Evolutionary conservation across 2,888 invertebrate species (phyloP).

Genomic region (Mactromeris polynyma): DNA sequence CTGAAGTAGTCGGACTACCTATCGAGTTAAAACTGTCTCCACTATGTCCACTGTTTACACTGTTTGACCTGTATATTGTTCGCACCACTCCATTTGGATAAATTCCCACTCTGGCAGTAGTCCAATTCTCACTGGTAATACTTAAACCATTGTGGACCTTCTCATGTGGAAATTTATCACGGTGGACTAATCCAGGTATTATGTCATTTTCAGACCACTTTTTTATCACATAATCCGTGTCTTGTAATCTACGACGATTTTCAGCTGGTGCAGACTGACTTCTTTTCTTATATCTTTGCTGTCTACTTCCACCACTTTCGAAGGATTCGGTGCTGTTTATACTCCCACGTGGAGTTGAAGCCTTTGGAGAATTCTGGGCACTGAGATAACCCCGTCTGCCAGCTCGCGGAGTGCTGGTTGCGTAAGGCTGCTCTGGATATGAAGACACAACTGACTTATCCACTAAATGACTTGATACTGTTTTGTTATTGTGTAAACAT

Average conservation of each 20-base stretch:
- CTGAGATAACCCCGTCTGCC: constrained; percentile 53
- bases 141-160: constrained; percentile 54
- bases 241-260: constrained; percentile 61
- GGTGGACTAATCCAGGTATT: constrained; percentile 62
- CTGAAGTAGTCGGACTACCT: constrained; percentile 51
- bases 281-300: constrained; percentile 71
- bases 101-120: constrained; percentile 57
- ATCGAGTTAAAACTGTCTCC: constrained; percentile 55
- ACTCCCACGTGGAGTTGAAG: constrained; percentile 57
- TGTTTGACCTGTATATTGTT: constrained; percentile 62
- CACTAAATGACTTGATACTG: constrained; percentile 6
- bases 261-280: constrained; percentile 76
- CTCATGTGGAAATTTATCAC: constrained; percentile 35
- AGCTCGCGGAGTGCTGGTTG: constrained; percentile 63
- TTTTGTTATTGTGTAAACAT: constrained; percentile 45
- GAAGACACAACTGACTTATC: not conserved
- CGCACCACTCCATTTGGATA: constrained; percentile 49
- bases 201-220: constrained; percentile 60
- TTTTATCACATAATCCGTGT: constrained; percentile 61
- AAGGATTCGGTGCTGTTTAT: constrained; percentile 68
- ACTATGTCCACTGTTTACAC: constrained; percentile 61
- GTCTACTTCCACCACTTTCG: constrained; percentile 48
- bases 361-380: constrained; percentile 51
- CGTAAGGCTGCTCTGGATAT: constrained; percentile 42
- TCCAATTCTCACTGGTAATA: constrained; percentile 67